Conservation (phyloP, 92 coral and sea anemone genomes). For the Isaurus tuberculatus region DNA sequence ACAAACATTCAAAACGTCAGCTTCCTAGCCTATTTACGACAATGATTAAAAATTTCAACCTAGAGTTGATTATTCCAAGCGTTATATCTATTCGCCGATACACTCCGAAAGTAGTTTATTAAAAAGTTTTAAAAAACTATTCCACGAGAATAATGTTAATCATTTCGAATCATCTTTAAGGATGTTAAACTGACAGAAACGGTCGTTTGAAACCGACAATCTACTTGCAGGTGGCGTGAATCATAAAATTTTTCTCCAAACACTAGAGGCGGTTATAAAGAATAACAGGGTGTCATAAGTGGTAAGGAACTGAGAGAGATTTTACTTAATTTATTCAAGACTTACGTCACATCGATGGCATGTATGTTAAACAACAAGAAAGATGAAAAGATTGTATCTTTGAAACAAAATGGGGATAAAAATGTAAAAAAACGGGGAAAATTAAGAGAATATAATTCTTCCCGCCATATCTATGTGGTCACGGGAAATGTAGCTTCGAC, state of each 20-base stretch:
- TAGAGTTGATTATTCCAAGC: no score
- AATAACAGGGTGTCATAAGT: not conserved
- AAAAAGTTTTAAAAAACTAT: no score
- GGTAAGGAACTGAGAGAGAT: not conserved
- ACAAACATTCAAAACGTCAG: no score
- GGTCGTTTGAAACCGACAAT: no score
- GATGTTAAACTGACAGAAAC: no score
- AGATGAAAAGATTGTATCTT: not conserved
- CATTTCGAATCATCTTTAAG: no score
- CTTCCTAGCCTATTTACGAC: no score
- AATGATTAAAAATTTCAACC: no score
- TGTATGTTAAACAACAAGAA: slow-evolving; percentile 14
- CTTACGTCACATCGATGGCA: slow-evolving; percentile 33
- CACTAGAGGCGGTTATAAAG: not conserved
- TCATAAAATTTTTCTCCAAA: not conserved
- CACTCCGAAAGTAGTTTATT: no score
- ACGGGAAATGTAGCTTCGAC: slow-evolving; percentile 11
- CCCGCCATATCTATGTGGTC: not conserved
- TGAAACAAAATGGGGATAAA: not conserved
- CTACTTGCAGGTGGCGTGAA: slow-evolving; percentile 29
- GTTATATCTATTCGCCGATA: no score
- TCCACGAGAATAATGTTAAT: no score
- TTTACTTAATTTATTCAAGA: slow-evolving; percentile 23
- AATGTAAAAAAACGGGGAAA: not conserved
- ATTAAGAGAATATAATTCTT: not conserved